phyloP scores from a whole-genome alignment of 2,888 invertebrate species.

The Oscheius sp. region DNA sequence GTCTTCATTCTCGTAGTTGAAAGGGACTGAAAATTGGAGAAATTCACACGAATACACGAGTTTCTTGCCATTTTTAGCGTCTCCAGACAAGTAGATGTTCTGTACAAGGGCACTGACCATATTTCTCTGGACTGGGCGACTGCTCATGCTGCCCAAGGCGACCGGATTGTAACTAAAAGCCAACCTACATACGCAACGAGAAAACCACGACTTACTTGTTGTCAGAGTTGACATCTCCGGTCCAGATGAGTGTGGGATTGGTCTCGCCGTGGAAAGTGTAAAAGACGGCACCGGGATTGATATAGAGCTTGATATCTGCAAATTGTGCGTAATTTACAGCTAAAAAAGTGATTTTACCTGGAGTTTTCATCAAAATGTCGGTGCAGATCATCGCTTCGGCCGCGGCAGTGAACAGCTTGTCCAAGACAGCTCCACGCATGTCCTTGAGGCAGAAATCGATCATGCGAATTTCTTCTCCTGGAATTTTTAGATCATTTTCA shows the following conservation, averaged over 20 bases:
- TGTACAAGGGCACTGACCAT: not conserved
- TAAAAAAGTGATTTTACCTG: conserved; percentile 1
- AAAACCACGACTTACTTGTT: conserved; percentile 12
- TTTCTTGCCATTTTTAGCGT: conserved; percentile 1
- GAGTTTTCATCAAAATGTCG: conserved; percentile 7
- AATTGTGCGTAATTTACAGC: not conserved
- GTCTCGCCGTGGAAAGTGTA: conserved; percentile 16
- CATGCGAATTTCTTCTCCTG: conserved; percentile 16
- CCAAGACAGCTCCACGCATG: not conserved
- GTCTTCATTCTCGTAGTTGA: not conserved
- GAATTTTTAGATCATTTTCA: not conserved
- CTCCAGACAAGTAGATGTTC: not conserved
- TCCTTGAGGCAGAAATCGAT: conserved; percentile 2
- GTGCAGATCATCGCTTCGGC: conserved; percentile 2
- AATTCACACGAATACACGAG: not conserved
- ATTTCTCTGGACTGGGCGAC: not conserved
- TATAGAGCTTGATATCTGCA: conserved; percentile 33
- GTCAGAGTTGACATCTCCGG: conserved; percentile 46
- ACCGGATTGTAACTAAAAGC: conserved; percentile 14
- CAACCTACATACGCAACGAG: no score
- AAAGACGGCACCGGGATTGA: conserved; percentile 44
- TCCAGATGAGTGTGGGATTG: conserved; percentile 43
- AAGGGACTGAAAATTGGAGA: not conserved
- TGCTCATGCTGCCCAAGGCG: not conserved
- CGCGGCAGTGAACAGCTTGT: conserved; percentile 12